These are phyloP conservation scores for Dipodomys merriami DNA, from an alignment of 2,113 vertebrate species.

Conservation along the genomic window DNA sequence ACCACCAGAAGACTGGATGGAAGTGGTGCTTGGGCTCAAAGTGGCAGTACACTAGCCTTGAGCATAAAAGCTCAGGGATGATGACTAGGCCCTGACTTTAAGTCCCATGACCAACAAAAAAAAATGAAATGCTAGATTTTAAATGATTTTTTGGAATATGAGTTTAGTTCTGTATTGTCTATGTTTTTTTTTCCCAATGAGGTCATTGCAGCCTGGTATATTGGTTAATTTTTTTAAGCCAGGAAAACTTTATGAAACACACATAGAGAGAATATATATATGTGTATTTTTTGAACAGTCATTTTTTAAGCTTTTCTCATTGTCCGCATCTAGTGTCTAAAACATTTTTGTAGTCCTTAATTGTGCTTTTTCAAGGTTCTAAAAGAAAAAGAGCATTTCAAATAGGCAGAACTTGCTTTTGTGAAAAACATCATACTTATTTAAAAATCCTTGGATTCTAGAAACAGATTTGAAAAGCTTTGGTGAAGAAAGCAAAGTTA, in stretches of 20 bases:
- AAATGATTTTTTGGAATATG: background rate
- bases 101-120: background rate
- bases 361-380: slow-evolving; percentile 20
- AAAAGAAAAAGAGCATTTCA: background rate
- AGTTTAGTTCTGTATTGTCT: background rate
- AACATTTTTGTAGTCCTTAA: background rate
- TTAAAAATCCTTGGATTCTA: background rate
- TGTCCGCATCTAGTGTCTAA: background rate
- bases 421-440: background rate
- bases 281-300: background rate
- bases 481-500: background rate
- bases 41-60: no score
- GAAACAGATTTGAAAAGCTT: slow-evolving; percentile 28
- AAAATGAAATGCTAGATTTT: slow-evolving; percentile 13
- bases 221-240: slow-evolving; percentile 38
- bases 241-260: background rate
- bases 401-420: background rate
- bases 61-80: no score
- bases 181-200: background rate
- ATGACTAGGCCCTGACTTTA: no score
- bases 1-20: no score
- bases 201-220: background rate
- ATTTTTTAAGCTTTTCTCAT: background rate
- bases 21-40: no score
- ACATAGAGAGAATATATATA: background rate